These are phyloP conservation scores for Aphelenchoides bicaudatus DNA, from an alignment of 2,888 invertebrate genomes.

Conservation along the genomic window DNA sequence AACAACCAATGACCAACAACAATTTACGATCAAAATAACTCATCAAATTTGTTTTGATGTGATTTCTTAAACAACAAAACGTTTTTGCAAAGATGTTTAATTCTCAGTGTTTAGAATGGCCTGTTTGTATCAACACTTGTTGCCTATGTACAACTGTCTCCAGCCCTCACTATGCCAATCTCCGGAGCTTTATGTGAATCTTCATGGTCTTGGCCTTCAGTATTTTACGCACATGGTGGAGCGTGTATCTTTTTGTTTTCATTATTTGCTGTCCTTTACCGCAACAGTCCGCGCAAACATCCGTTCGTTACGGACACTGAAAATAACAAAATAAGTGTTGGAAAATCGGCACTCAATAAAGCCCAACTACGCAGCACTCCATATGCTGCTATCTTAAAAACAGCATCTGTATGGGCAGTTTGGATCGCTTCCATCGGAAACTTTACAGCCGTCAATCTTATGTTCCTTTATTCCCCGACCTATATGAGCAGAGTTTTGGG, in stretches of 20 bases:
- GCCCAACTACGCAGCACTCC: conserved; percentile 48
- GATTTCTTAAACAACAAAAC: no score
- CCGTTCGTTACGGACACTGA: conserved; percentile 57
- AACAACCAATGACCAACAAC: no score
- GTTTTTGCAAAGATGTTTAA: no score
- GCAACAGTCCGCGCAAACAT: conserved; percentile 51
- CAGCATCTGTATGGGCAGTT: conserved; percentile 58
- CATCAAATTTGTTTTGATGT: no score
- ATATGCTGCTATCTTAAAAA: conserved; percentile 45
- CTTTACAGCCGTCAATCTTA: conserved; percentile 57
- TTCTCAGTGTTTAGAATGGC: no score
- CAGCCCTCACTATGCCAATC: conserved; percentile 55
- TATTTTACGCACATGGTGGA: conserved; percentile 56
- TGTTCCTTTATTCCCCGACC: conserved; percentile 54
- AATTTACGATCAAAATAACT: no score
- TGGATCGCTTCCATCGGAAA: conserved; percentile 59
- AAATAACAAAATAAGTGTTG: conserved; percentile 54
- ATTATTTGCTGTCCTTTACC: conserved; percentile 48
- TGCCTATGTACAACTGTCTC: conserved; percentile 56
- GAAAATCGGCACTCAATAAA: conserved; percentile 53
- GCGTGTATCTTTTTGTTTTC: conserved; percentile 47
- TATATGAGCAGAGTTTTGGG: conserved; percentile 48
- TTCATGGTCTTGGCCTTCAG: conserved; percentile 49
- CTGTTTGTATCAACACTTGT: conserved; percentile 58
- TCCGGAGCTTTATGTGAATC: conserved; percentile 34